phyloP scores from a whole-genome alignment of 2,113 vertebrate species.

The Xiphophorus maculatus region DNA sequence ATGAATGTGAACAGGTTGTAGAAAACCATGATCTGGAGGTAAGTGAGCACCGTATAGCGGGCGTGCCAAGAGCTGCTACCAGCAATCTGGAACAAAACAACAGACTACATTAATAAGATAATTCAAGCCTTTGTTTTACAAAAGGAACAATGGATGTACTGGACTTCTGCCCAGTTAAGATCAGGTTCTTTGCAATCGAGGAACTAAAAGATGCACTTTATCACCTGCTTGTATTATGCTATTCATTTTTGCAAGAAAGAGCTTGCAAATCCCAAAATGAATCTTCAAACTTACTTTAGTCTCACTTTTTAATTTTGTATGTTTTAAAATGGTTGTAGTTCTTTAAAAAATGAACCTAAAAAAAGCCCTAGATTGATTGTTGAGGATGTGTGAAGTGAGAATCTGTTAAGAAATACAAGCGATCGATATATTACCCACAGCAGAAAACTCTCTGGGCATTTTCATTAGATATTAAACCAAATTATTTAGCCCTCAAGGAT shows the following conservation, averaged over 20 bases:
- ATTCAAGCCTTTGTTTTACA: background rate
- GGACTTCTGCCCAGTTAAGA: background rate
- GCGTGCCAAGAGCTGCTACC: slow-evolving; percentile 97
- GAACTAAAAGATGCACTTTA: background rate
- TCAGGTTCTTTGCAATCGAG: background rate
- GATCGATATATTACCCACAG: no score
- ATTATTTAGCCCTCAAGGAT: no score
- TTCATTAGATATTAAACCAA: no score
- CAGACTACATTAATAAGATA: slow-evolving; percentile 28
- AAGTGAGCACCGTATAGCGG: slow-evolving; percentile 93
- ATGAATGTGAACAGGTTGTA: slow-evolving; percentile 98
- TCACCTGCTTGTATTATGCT: background rate
- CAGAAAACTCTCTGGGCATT: no score
- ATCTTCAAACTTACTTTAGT: no score
- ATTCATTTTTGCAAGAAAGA: background rate
- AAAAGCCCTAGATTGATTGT: no score
- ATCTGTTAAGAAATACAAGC: no score
- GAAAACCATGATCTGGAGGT: slow-evolving; percentile 98
- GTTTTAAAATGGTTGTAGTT: no score
- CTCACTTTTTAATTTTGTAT: no score
- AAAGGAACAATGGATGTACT: background rate
- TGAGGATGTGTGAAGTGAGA: no score
- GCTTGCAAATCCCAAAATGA: no score
- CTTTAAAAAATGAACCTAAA: no score
- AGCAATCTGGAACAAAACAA: slow-evolving; percentile 84